Evolutionary conservation across 2,113 vertebrate species (phyloP).

Genomic region (Cochlearius cochlearius): DNA sequence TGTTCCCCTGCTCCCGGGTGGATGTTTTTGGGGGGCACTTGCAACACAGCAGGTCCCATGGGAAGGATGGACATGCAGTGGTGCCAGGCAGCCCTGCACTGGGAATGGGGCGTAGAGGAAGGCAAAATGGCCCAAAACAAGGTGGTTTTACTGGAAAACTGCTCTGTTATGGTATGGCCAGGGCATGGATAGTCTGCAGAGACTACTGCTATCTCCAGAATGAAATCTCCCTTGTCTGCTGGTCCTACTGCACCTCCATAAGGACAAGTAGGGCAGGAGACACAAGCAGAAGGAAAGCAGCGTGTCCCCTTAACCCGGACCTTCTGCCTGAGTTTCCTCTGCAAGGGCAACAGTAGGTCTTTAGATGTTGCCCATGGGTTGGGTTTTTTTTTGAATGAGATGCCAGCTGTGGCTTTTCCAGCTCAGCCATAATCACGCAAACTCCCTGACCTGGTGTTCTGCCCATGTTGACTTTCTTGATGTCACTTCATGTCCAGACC

Average conservation of each 20-base stretch:
- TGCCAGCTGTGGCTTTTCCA: neutral
- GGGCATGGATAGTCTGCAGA: neutral
- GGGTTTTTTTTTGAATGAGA: neutral
- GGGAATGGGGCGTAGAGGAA: neutral
- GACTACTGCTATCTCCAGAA: neutral
- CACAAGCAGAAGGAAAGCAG: neutral
- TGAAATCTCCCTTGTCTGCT: neutral
- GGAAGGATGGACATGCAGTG: neutral
- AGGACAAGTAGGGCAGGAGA: fast-evolving
- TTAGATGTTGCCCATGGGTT: neutral
- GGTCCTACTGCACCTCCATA: neutral
- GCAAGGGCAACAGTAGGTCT: neutral
- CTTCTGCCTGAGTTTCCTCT: neutral
- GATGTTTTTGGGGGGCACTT: neutral
- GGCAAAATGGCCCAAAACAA: neutral
- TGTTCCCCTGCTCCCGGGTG: neutral
- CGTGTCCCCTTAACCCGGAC: neutral
- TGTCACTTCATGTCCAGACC: neutral
- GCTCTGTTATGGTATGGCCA: neutral
- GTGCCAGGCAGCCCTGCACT: neutral
- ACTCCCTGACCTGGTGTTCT: neutral
- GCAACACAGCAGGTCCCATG: neutral
- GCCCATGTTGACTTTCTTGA: fast-evolving
- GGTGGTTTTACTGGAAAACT: neutral
- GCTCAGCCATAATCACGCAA: neutral